Evolutionary conservation across 2,888 invertebrate genomes (phyloP).

Genomic region (Dryobota labecula): DNA sequence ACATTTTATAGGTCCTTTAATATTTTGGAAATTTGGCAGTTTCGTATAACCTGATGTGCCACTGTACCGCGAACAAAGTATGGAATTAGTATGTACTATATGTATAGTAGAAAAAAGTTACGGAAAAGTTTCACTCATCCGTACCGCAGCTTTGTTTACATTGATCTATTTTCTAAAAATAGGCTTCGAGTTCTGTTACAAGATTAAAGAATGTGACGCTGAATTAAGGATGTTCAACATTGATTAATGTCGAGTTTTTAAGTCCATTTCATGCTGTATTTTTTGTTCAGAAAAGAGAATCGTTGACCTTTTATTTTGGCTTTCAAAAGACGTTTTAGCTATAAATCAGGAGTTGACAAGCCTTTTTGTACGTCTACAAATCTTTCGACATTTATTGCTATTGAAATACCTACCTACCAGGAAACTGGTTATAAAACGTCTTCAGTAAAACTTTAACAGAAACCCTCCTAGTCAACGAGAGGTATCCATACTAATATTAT

Average conservation of each 20-base stretch:
- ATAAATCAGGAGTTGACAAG: constrained; percentile 21
- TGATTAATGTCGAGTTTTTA: constrained; percentile 22
- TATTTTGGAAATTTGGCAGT: no score
- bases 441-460: neutral
- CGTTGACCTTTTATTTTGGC: neutral
- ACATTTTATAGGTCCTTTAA: no score
- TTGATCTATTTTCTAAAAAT: constrained; percentile 46
- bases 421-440: neutral
- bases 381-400: neutral
- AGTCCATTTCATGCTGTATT: constrained; percentile 6
- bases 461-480: neutral
- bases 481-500: no score
- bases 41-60: no score
- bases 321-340: constrained; percentile 11
- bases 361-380: neutral
- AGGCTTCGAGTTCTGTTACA: neutral
- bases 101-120: neutral
- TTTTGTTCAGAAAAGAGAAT: neutral
- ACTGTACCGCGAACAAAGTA: neutral
- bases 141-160: constrained; percentile 40
- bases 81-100: neutral
- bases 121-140: constrained; percentile 8
- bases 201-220: constrained; percentile 34
- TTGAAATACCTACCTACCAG: neutral
- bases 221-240: constrained; percentile 37